Percentiles rank a stretch among this genome's conserved stretches.
Conservation (phyloP, 2,888 invertebrate genomes). For the Zootermopsis nevadensis region DNA sequence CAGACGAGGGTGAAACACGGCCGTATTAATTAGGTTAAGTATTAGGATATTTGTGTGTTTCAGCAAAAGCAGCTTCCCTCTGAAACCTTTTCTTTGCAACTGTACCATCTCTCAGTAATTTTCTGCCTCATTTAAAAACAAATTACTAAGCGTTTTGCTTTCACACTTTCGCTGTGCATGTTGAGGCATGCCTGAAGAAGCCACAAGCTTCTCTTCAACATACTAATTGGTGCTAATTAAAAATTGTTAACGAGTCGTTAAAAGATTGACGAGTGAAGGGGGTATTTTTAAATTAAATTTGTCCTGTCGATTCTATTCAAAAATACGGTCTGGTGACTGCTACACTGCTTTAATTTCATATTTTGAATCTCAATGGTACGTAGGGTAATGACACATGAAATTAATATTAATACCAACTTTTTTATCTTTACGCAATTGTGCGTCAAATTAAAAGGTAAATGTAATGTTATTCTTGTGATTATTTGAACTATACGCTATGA, state of each 20-base stretch:
- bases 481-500: no score
- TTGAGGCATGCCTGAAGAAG: background rate
- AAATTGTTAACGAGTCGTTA: background rate
- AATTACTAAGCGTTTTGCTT: background rate
- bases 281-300: background rate
- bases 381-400: no score
- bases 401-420: no score
- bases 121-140: background rate
- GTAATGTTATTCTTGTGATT: no score
- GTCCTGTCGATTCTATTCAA: background rate
- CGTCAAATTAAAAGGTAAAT: no score
- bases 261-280: background rate
- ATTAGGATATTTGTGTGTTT: background rate
- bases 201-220: background rate
- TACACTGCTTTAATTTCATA: no score
- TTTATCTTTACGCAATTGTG: no score
- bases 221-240: conserved; percentile 6
- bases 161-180: background rate
- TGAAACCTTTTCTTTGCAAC: background rate
- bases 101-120: background rate
- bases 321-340: background rate
- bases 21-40: background rate
- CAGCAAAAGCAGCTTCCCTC: background rate
- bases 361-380: no score
- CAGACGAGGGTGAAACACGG: no score